phyloP scores from a whole-genome alignment of 1,140 invertebrate genomes.

The Scaptodrosophila lebanonensis region DNA sequence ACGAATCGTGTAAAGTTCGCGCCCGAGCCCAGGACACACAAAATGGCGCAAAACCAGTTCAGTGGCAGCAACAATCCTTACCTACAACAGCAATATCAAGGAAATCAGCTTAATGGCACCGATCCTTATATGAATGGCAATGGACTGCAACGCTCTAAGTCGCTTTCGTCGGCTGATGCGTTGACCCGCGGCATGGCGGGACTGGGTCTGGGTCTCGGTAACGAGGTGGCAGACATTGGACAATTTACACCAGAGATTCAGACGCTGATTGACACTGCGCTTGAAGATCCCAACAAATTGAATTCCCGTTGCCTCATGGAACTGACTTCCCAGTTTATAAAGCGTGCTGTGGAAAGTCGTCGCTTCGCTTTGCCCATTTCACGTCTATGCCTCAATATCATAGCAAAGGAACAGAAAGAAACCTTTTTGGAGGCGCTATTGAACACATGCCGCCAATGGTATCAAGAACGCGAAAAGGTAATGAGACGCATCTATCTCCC shows the following conservation, averaged over 20 bases:
- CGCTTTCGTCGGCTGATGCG: slow-evolving; percentile 84
- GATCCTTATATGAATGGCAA: slow-evolving; percentile 71
- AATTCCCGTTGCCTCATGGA: slow-evolving; percentile 89
- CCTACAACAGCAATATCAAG: slow-evolving; percentile 54
- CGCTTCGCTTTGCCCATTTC: slow-evolving; percentile 88
- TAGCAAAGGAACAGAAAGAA: slow-evolving; percentile 90
- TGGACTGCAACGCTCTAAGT: slow-evolving; percentile 85
- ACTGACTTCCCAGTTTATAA: slow-evolving; percentile 87
- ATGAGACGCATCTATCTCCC: too few species aligned
- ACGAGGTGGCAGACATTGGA: slow-evolving; percentile 85
- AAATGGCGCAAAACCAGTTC: slow-evolving; percentile 21
- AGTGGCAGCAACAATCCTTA: slow-evolving; percentile 31
- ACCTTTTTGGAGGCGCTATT: slow-evolving; percentile 92
- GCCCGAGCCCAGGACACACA: slow-evolving; percentile 55
- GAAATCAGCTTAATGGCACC: slow-evolving; percentile 59
- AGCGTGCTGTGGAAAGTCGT: slow-evolving; percentile 86
- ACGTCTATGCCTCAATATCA: slow-evolving; percentile 88
- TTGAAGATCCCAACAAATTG: slow-evolving; percentile 88
- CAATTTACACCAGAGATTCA: slow-evolving; percentile 85
- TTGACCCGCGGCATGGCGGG: slow-evolving; percentile 81
- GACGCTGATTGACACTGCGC: slow-evolving; percentile 83
- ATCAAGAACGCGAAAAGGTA: slow-evolving; percentile 87
- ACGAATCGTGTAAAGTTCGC: slow-evolving; percentile 74
- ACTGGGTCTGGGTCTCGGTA: slow-evolving; percentile 79
- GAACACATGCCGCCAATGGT: slow-evolving; percentile 93